Evolutionary conservation across 2,888 invertebrate genomes (phyloP).

Genomic region (Cryptosula pallasiana): DNA sequence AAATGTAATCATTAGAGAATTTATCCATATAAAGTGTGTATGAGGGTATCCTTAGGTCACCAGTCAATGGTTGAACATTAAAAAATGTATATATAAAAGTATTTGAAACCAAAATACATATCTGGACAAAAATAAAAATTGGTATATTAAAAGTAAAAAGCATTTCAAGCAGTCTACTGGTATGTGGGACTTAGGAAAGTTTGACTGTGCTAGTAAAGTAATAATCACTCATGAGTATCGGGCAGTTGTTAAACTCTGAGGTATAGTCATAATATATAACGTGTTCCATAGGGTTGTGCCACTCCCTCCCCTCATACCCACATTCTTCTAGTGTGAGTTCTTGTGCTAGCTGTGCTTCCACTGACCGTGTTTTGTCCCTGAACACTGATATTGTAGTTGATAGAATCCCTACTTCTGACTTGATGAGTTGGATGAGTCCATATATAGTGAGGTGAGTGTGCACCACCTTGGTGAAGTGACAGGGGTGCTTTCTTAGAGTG

Average conservation of each 20-base stretch:
- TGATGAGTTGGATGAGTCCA: conserved; percentile 40
- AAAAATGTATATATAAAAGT: not conserved
- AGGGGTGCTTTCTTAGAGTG: conserved; percentile 38
- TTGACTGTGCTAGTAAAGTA: conserved; percentile 42
- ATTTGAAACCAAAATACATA: not conserved
- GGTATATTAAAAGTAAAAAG: not conserved
- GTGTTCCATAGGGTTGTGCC: conserved; percentile 39
- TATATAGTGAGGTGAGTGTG: conserved; percentile 40
- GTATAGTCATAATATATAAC: conserved; percentile 46
- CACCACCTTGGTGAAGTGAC: conserved; percentile 41
- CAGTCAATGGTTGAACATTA: not conserved
- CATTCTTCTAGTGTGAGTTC: conserved; percentile 40
- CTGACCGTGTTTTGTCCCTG: conserved; percentile 37
- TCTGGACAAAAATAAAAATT: not conserved
- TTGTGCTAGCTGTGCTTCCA: conserved; percentile 37
- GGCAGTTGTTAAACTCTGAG: conserved; percentile 47
- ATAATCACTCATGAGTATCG: conserved; percentile 46
- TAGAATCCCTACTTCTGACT: conserved; percentile 37
- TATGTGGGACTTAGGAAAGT: conserved; percentile 23
- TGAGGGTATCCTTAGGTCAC: not conserved
- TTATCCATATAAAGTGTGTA: no score
- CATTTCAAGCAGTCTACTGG: not conserved
- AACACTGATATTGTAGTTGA: conserved; percentile 45
- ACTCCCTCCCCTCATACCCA: conserved; percentile 39
- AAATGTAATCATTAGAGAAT: no score